Percentiles rank a stretch among this genome's conserved stretches.
These are phyloP conservation scores for Drosophila ercepeae DNA, from an alignment of 1,140 invertebrate species.

Conservation along the genomic window DNA sequence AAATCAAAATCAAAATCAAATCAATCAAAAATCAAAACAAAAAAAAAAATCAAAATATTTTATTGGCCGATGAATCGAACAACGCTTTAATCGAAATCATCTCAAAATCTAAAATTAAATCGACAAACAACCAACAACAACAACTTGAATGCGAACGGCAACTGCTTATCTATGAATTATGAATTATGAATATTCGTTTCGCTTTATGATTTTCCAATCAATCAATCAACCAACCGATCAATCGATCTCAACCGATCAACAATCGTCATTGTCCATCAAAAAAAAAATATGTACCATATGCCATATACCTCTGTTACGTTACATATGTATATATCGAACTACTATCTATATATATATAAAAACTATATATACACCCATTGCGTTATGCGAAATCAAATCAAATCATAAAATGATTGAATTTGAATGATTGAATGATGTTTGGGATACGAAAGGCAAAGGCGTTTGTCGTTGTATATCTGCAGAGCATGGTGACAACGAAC, in stretches of 20 bases:
- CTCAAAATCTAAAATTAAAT: constrained; percentile 28
- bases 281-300: constrained; percentile 36
- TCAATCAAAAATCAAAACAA: constrained; percentile 8
- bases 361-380: constrained; percentile 60
- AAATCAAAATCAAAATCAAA: constrained; percentile 20
- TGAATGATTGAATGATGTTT: constrained; percentile 14
- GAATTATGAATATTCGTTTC: constrained; percentile 68
- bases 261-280: constrained; percentile 50
- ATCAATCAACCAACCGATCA: constrained; percentile 21
- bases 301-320: constrained; percentile 50
- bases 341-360: constrained; percentile 31
- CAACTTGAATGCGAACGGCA: constrained; percentile 75
- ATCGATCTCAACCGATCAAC: constrained; percentile 58
- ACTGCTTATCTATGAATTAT: constrained; percentile 70
- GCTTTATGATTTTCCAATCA: constrained; percentile 65
- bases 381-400: constrained; percentile 46
- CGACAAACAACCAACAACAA: constrained; percentile 62
- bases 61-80: constrained; percentile 64
- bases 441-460: constrained; percentile 84
- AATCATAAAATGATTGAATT: constrained; percentile 1
- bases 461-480: constrained; percentile 87
- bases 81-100: constrained; percentile 42
- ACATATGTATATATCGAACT: constrained; percentile 64
- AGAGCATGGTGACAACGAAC: constrained; percentile 87
- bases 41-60: constrained; percentile 7